Conservation (phyloP, 2,888 invertebrate genomes). For the Ametastegia equiseti region DNA sequence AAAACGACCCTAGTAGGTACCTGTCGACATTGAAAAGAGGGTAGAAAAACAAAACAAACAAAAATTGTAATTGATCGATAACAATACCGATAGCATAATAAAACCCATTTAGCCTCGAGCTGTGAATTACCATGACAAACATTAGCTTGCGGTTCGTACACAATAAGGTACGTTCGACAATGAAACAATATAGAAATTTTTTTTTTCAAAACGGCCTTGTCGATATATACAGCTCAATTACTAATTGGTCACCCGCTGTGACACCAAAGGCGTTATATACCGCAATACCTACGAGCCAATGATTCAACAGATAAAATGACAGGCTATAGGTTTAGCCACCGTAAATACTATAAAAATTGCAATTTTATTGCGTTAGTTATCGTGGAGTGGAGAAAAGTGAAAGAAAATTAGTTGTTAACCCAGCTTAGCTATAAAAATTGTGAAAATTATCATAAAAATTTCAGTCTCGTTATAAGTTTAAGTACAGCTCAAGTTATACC, state of each 20-base stretch:
- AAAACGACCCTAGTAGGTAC: neutral
- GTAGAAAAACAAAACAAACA: neutral
- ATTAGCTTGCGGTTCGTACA: conserved; percentile 32
- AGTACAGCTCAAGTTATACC: neutral
- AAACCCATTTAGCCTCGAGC: conserved; percentile 28
- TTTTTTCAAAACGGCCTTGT: conserved; percentile 22
- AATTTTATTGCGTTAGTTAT: neutral
- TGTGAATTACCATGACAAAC: conserved; percentile 41
- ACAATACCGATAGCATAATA: conserved; percentile 9
- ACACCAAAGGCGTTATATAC: conserved; percentile 4
- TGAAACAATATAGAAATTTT: conserved; percentile 35
- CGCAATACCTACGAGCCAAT: neutral
- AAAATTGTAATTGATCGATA: neutral
- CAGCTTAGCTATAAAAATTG: neutral
- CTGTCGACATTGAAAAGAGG: neutral
- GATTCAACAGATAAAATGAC: neutral
- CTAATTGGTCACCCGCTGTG: conserved; percentile 41
- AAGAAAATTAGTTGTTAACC: neutral
- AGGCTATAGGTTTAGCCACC: neutral
- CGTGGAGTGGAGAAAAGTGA: neutral
- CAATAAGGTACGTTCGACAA: conserved; percentile 27
- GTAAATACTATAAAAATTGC: neutral
- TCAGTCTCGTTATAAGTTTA: neutral
- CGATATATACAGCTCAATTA: conserved; percentile 10
- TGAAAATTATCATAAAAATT: conserved; percentile 10